These are phyloP conservation scores for Stenolophus ochropezus DNA, from an alignment of 2,888 invertebrate species.

Conservation along the genomic window DNA sequence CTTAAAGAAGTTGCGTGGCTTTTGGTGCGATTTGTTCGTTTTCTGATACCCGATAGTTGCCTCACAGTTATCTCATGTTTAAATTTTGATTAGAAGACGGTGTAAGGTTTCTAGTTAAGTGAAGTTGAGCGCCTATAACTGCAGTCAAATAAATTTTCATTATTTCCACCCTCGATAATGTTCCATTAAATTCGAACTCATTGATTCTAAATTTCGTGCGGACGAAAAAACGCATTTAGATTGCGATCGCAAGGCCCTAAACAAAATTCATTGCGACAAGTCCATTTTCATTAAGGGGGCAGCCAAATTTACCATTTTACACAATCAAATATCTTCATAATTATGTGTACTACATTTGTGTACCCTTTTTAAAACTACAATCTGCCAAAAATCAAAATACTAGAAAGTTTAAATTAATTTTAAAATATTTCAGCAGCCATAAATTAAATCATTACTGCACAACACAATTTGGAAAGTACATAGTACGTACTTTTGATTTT, in stretches of 20 bases:
- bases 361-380: not conserved
- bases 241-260: not conserved
- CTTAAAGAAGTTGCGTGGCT: too few relatives aligned
- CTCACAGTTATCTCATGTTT: not conserved
- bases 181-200: conserved; percentile 13
- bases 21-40: too few relatives aligned
- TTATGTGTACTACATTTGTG: not conserved
- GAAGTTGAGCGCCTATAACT: not conserved
- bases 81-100: not conserved
- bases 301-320: not conserved
- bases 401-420: too few relatives aligned
- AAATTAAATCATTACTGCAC: too few relatives aligned
- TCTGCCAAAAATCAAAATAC: too few relatives aligned
- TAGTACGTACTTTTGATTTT: too few relatives aligned
- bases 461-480: too few relatives aligned
- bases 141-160: conserved; percentile 5
- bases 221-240: not conserved
- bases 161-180: conserved; percentile 3
- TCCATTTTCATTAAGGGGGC: not conserved
- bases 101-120: not conserved
- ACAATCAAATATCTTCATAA: not conserved
- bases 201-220: not conserved
- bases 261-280: not conserved
- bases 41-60: not conserved
- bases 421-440: too few relatives aligned